These are phyloP conservation scores for Tauraco erythrolophus DNA, from an alignment of 2,113 vertebrate genomes.

Conservation along the genomic window DNA sequence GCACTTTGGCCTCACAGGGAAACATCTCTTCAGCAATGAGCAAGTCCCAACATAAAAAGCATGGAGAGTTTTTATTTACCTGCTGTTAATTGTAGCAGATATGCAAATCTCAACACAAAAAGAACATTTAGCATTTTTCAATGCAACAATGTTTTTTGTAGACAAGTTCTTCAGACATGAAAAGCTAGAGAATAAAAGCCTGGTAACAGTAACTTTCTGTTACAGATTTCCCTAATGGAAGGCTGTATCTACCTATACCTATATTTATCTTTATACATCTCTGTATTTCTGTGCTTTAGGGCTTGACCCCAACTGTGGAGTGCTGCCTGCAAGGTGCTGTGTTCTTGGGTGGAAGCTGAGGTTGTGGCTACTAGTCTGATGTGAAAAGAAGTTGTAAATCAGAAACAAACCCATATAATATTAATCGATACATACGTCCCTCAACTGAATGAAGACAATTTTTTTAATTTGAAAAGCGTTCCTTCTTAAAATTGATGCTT, in stretches of 20 bases:
- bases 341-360: not conserved
- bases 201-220: not conserved
- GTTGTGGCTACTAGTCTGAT: not conserved
- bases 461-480: not conserved
- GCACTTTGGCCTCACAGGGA: not conserved
- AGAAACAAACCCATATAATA: not conserved
- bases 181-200: not conserved
- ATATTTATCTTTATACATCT: not conserved
- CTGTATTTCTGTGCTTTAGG: not conserved
- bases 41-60: not conserved
- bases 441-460: not conserved
- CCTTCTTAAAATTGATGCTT: not conserved
- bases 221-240: not conserved
- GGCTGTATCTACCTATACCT: not conserved
- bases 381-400: not conserved
- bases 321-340: not conserved
- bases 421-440: not conserved
- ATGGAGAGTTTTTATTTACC: accelerated
- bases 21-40: not conserved
- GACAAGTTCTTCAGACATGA: not conserved
- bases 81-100: not conserved
- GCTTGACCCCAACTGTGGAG: not conserved
- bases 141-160: not conserved
- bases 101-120: not conserved
- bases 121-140: not conserved